Evolutionary conservation across 2,113 vertebrate genomes (phyloP).

Genomic region (Naja naja): DNA sequence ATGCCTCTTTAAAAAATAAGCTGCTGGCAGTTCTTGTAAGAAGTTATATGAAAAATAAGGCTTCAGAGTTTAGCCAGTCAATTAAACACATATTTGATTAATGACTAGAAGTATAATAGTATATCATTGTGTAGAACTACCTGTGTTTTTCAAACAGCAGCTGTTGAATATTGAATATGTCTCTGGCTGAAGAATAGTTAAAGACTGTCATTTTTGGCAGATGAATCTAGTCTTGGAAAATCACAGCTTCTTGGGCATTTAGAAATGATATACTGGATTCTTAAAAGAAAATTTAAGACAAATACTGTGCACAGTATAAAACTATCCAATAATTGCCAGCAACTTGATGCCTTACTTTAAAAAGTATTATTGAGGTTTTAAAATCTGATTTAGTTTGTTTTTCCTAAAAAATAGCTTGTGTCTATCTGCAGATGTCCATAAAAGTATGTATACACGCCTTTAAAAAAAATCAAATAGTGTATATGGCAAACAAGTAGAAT

Average conservation of each 20-base stretch:
- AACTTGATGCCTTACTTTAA: background rate
- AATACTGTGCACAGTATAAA: background rate
- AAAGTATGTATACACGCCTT: background rate
- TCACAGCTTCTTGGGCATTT: background rate
- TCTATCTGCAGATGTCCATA: background rate
- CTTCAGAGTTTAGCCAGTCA: background rate
- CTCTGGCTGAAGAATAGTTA: background rate
- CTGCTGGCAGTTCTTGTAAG: background rate
- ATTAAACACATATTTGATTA: background rate
- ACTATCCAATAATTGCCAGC: background rate
- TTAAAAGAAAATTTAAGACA: background rate
- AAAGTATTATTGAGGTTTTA: background rate
- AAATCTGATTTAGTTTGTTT: background rate
- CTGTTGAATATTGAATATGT: background rate
- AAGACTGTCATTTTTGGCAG: background rate
- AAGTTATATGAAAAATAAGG: background rate
- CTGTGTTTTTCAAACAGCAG: background rate
- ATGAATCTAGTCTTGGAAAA: background rate
- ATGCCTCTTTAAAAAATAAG: background rate
- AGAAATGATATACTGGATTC: background rate
- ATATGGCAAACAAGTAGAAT: background rate
- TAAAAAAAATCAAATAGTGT: background rate
- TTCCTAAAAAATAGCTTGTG: background rate
- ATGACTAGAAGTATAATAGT: background rate
- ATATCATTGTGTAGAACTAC: background rate